A percentile compares a stretch with the other conserved stretches of the same genome.
Conservation (phyloP, 2,797 vertebrate genomes). For the Sus cebifrons region DNA sequence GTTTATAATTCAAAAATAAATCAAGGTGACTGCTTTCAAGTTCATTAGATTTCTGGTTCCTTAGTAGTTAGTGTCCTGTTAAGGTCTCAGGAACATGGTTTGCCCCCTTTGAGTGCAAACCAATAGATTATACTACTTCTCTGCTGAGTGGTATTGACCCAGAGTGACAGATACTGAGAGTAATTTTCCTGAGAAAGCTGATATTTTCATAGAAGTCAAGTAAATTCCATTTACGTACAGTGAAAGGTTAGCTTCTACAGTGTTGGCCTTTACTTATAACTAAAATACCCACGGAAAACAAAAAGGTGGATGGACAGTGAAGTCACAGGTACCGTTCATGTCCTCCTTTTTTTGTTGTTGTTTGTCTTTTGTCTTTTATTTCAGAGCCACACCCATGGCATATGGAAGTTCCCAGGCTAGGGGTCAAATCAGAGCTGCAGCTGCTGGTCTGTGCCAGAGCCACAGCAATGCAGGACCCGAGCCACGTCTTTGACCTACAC, state of each 20-base stretch:
- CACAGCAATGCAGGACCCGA: too few relatives aligned
- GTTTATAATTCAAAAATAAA: background rate
- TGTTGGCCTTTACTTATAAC: background rate
- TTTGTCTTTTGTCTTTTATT: background rate
- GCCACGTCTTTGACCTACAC: too few relatives aligned
- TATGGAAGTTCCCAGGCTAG: too few relatives aligned
- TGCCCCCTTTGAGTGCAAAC: background rate
- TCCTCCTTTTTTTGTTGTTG: background rate
- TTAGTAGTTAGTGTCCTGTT: background rate
- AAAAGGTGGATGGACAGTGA: background rate
- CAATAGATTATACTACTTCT: background rate
- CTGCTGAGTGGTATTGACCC: background rate
- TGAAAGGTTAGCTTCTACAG: background rate
- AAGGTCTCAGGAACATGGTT: background rate
- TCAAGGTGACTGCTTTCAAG: background rate
- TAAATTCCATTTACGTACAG: background rate
- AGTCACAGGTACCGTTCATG: background rate
- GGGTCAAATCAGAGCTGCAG: too few relatives aligned
- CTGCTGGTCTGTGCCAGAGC: too few relatives aligned
- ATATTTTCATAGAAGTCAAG: background rate
- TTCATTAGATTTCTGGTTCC: background rate
- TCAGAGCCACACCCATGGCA: too few relatives aligned
- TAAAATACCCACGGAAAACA: background rate
- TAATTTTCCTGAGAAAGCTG: slow-evolving; percentile 2
- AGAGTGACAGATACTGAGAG: background rate